Evolutionary conservation across 2,113 vertebrate genomes (phyloP), one percentile per base, ranked within the genome.

Genomic region (Apus apus): DNA sequence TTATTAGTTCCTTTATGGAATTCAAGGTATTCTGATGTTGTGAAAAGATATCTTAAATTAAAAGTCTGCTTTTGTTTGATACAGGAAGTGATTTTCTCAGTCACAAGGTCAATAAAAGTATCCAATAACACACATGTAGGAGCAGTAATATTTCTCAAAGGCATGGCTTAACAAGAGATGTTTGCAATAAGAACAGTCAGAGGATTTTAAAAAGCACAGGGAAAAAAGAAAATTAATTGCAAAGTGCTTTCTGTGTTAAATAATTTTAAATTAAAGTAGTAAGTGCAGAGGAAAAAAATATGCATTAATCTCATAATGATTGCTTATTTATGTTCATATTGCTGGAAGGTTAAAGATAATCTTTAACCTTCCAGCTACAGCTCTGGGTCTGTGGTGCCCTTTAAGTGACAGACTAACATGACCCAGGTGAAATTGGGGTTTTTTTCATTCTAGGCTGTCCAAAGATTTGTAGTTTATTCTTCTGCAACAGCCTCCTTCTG

Each of bases 21-120:
- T 85, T 91, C 61, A 90, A 76, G 62, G 66, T 80, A 54, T 48
- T 68, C 36, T 85, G 62, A 86, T 13, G 19, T 71, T 85, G 75
- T 94, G 53, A 30, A 54, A 81, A 62, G 46, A 79, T 83, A 9
- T 94, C 23, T 78, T 62, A 30, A 29, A 86, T 94, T 75, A 54
- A 53, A 85, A 68, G 38, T 36, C 53, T 80, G 23, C 6, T 86
- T 95, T 87, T 75, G 53, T 90, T 76, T 11, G 27, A 77, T 77
- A 53, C 30, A 74, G 51, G 73, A 93, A 74, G 75, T 65, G 64
- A n/a, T 91, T 91, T 92, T 76, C 48, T 91, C 68, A 93, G 71
- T 80, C 50, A 72, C 48, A 94, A 95, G 94, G 89, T 85, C 87
- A 88, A 5, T 4, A 6, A 11, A 85, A 83, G 34, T 93, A 78